phyloP scores from a whole-genome alignment of 1,140 invertebrate species.

The Drosophila pruinosa region DNA sequence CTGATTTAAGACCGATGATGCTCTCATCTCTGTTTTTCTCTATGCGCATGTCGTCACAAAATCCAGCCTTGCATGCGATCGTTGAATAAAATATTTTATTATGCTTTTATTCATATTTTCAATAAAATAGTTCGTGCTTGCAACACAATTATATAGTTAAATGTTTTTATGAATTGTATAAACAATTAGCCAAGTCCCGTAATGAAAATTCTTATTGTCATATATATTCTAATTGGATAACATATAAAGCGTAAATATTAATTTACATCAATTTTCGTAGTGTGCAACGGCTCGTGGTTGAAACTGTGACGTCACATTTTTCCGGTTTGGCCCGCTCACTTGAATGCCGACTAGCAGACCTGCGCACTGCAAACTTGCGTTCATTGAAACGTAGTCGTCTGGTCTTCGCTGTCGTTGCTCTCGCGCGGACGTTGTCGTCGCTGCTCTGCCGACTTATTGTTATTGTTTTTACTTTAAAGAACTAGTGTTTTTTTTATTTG shows the following conservation, averaged over 20 bases:
- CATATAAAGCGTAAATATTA: not conserved
- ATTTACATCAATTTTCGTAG: not conserved
- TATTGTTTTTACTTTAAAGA: conserved; percentile 46
- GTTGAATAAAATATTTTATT: not conserved
- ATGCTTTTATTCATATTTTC: not conserved
- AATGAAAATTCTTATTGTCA: not conserved
- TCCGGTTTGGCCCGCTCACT: not conserved
- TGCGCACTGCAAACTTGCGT: conserved; percentile 22
- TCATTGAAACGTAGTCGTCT: conserved; percentile 38
- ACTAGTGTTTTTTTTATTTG: conserved; percentile 39
- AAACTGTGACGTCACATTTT: conserved; percentile 26
- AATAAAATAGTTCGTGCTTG: not conserved
- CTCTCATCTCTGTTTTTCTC: not conserved
- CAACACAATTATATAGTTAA: not conserved
- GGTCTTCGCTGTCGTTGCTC: conserved; percentile 46
- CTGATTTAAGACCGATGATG: no score
- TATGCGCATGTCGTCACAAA: conserved; percentile 27
- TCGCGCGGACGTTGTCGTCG: conserved; percentile 43
- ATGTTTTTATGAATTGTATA: not conserved
- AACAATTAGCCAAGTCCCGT: not conserved
- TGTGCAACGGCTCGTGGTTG: not conserved
- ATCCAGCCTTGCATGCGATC: not conserved
- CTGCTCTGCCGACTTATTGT: conserved; percentile 46
- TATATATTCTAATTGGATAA: not conserved
- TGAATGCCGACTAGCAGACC: conserved; percentile 15